These are phyloP conservation scores for Dendronephthya gigantea DNA, from an alignment of 64 coral and sea anemone species.

Conservation along the genomic window DNA sequence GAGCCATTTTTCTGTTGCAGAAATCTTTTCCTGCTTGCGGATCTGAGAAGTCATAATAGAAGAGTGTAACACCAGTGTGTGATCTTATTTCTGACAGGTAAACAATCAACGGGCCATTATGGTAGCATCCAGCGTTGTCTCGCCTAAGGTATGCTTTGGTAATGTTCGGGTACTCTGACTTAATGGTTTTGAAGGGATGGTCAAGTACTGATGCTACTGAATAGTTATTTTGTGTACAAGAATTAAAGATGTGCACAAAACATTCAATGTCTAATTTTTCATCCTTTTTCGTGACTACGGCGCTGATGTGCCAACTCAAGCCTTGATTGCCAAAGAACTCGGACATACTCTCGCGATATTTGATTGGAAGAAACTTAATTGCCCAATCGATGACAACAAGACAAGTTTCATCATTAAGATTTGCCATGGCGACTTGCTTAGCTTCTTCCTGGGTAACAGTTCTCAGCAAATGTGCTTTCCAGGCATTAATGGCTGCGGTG, in stretches of 20 bases:
- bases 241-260: not conserved
- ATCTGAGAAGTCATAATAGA: not conserved
- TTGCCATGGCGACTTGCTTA: not conserved
- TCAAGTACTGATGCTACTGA: not conserved
- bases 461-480: conserved; percentile 32
- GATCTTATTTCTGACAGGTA: not conserved
- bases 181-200: not conserved
- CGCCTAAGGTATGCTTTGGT: not conserved
- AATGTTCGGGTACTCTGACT: not conserved
- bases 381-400: conserved; percentile 23
- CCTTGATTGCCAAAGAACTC: not conserved
- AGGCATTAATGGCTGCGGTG: not conserved
- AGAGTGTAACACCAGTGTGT: not conserved
- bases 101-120: not conserved
- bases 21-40: not conserved
- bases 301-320: not conserved
- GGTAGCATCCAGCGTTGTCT: not conserved
- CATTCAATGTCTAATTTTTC: not conserved
- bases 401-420: conserved; percentile 26
- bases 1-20: not conserved
- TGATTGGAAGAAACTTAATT: conserved; percentile 4
- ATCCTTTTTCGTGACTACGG: not conserved
- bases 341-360: conserved; percentile 11
- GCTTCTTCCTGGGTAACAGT: conserved; percentile 20
- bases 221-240: not conserved